A percentile compares a stretch with the other conserved stretches of the same genome.
phyloP scores from a whole-genome alignment of 1,140 invertebrate genomes.

The Drosophila takahashii region DNA sequence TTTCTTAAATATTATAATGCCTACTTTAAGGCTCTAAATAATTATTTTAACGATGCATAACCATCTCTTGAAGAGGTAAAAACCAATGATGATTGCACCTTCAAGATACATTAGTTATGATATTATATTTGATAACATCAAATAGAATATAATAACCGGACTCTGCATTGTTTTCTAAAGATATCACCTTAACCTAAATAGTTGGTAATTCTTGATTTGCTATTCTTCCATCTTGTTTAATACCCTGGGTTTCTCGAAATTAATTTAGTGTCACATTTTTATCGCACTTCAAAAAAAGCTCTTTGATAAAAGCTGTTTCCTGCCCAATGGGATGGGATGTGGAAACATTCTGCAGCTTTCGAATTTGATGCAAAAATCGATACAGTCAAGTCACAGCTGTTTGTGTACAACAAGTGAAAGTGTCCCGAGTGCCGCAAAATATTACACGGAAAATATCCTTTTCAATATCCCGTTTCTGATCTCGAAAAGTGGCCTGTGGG shows the following conservation, averaged over 20 bases:
- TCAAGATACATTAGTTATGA: no score
- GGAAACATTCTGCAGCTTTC: slow-evolving; percentile 28
- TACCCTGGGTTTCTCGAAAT: no score
- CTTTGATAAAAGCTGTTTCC: slow-evolving; percentile 19
- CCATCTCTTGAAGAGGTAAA: no score
- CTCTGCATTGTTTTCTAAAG: no score
- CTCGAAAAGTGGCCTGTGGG: background rate
- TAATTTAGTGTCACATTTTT: background rate
- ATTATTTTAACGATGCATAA: background rate
- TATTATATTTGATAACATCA: no score
- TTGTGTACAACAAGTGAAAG: slow-evolving; percentile 53
- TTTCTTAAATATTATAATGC: background rate
- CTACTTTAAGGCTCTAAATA: slow-evolving; percentile 8
- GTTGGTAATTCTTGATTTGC: background rate
- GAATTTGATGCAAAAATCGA: slow-evolving; percentile 39
- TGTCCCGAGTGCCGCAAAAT: slow-evolving; percentile 35
- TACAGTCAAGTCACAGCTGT: slow-evolving; percentile 47
- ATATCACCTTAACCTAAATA: no score
- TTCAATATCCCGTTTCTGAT: background rate
- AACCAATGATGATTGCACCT: no score
- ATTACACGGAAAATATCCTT: slow-evolving; percentile 3
- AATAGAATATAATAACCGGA: no score
- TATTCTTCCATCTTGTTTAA: background rate
- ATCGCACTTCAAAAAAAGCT: slow-evolving; percentile 36
- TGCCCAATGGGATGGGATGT: background rate